These are phyloP conservation scores for Tetragonula carbonaria DNA, from an alignment of 2,888 invertebrate genomes.

Conservation along the genomic window DNA sequence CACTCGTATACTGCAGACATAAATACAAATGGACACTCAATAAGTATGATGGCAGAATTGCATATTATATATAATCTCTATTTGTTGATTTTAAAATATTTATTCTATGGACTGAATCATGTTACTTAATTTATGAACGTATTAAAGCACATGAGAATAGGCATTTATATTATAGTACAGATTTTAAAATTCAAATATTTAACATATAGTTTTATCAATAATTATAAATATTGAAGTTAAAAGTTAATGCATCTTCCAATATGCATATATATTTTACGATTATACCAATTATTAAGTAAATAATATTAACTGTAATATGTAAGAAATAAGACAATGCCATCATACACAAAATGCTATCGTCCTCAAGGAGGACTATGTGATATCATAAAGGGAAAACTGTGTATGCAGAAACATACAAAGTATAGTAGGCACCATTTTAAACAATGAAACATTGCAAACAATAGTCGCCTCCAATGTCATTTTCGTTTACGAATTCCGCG, in stretches of 20 bases:
- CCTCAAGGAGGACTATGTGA: constrained; percentile 66
- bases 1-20: constrained; percentile 58
- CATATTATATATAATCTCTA: constrained; percentile 32
- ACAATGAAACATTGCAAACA: constrained; percentile 76
- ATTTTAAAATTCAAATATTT: constrained; percentile 29
- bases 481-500: constrained; percentile 76
- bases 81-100: neutral
- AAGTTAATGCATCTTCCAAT: constrained; percentile 28
- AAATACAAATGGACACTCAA: constrained; percentile 40
- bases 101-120: constrained; percentile 18
- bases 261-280: constrained; percentile 24
- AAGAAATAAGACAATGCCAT: constrained; percentile 57
- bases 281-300: constrained; percentile 41
- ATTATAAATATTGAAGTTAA: constrained; percentile 45
- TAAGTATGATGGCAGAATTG: constrained; percentile 62
- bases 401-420: constrained; percentile 77
- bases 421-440: constrained; percentile 80
- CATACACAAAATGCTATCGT: constrained; percentile 47
- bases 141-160: constrained; percentile 22
- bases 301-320: constrained; percentile 30
- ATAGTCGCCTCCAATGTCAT: constrained; percentile 78
- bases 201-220: constrained; percentile 23
- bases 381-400: constrained; percentile 73
- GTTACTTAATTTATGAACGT: constrained; percentile 28
- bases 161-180: constrained; percentile 32